phyloP scores from a whole-genome alignment of 2,888 invertebrate genomes.

The Agriopis marginaria region DNA sequence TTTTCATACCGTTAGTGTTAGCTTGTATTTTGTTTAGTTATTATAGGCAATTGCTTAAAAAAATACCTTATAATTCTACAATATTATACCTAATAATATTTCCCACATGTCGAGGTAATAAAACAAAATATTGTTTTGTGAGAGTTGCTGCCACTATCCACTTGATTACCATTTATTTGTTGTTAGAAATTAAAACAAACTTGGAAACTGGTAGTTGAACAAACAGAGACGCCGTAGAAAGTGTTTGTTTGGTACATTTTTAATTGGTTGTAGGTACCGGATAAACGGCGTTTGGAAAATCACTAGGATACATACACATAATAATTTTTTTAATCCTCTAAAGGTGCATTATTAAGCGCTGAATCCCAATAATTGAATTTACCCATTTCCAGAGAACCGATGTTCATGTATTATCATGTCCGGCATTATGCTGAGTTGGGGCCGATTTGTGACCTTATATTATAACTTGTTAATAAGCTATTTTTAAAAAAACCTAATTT shows the following conservation, averaged over 20 bases:
- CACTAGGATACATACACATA: too few species aligned
- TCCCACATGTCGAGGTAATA: background rate
- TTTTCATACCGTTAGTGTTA: too few species aligned
- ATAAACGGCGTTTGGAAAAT: slow-evolving; percentile 33
- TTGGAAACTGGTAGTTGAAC: slow-evolving; percentile 53
- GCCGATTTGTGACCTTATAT: too few species aligned
- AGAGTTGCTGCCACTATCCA: slow-evolving; percentile 50
- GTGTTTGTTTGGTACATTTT: slow-evolving; percentile 63
- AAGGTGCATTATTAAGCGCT: too few species aligned
- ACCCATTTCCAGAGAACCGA: too few species aligned
- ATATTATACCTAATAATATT: background rate
- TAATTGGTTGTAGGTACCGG: slow-evolving; percentile 55
- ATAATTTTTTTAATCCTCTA: too few species aligned
- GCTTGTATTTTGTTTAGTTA: too few species aligned
- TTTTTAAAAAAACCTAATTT: too few species aligned
- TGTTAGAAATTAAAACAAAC: slow-evolving; percentile 76
- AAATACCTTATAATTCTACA: background rate
- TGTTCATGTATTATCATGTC: too few species aligned
- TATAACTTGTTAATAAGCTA: too few species aligned
- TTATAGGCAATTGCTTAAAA: background rate
- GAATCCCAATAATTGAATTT: too few species aligned
- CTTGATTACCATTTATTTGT: slow-evolving; percentile 66
- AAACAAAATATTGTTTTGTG: slow-evolving; percentile 56
- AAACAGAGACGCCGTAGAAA: slow-evolving; percentile 58
- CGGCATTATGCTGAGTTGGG: too few species aligned